Percentiles rank a stretch among this genome's conserved stretches.
These are phyloP conservation scores for Venusia cambrica DNA, from an alignment of 2,888 invertebrate species.

Conservation along the genomic window DNA sequence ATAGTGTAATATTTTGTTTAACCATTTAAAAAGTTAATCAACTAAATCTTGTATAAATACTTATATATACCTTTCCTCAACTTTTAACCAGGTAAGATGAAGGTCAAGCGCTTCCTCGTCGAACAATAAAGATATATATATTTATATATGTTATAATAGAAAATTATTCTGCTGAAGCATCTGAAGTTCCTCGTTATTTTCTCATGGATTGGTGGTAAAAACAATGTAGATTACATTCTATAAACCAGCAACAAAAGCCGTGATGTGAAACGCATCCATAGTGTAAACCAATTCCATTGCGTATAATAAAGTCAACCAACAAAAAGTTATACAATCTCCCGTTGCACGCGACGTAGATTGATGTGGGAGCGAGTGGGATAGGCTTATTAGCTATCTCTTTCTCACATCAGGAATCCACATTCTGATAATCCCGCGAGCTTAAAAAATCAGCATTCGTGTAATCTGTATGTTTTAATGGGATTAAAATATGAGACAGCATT, in stretches of 20 bases:
- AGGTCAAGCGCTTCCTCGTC: no score
- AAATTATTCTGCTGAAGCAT: no score
- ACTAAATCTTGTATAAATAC: no score
- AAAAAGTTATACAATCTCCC: conserved; percentile 32
- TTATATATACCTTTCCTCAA: no score
- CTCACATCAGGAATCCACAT: conserved; percentile 24
- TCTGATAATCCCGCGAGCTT: conserved; percentile 30
- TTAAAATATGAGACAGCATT: conserved; percentile 33
- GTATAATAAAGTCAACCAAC: conserved; percentile 32
- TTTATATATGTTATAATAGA: no score
- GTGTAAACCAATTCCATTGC: conserved; percentile 31
- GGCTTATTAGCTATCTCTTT: conserved; percentile 19
- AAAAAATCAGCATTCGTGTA: conserved; percentile 31
- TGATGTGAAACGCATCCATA: conserved; percentile 19
- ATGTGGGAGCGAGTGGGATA: conserved; percentile 36
- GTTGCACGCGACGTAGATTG: conserved; percentile 49
- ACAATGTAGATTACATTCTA: conserved; percentile 2
- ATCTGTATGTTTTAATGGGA: conserved; percentile 33
- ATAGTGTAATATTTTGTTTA: no score
- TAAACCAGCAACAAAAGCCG: conserved; percentile 8
- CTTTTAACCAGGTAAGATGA: no score
- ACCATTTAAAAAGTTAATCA: no score
- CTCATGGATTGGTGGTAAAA: background rate
- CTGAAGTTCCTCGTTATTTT: no score
- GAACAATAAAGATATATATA: no score